Conservation (phyloP, 2,888 invertebrate species). For the Aelia acuminata region DNA sequence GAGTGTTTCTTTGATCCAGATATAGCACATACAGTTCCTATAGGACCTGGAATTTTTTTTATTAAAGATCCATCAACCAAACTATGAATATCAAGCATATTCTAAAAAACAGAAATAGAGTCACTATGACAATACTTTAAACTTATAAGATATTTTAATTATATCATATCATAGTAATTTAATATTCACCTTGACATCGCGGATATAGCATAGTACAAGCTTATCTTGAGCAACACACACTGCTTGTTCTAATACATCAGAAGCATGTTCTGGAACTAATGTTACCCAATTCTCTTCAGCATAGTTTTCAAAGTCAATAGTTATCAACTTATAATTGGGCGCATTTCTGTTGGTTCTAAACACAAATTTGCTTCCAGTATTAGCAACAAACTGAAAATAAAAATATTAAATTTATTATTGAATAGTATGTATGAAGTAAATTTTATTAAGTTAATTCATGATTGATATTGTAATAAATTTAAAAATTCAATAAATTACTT, state of each 20-base stretch:
- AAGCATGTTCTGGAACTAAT: conserved; percentile 85
- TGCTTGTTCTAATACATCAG: conserved; percentile 92
- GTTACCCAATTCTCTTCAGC: conserved; percentile 85
- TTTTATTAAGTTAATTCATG: background rate
- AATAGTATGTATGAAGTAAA: too few relatives aligned
- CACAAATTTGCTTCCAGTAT: conserved; percentile 79
- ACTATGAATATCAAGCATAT: conserved; percentile 85
- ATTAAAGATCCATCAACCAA: conserved; percentile 80
- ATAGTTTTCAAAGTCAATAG: conserved; percentile 83
- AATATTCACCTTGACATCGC: conserved; percentile 86
- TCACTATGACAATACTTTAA: conserved; percentile 22
- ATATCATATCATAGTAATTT: background rate
- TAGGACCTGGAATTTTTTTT: conserved; percentile 83
- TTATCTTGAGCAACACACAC: conserved; percentile 87
- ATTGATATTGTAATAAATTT: background rate
- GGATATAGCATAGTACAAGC: conserved; percentile 88
- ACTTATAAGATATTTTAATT: background rate
- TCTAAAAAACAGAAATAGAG: conserved; percentile 72
- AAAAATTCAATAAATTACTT: background rate
- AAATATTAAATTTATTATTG: too few relatives aligned
- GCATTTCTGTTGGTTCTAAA: conserved; percentile 95
- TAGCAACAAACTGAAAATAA: conserved; percentile 88
- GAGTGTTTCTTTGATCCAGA: conserved; percentile 87
- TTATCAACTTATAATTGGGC: conserved; percentile 90
- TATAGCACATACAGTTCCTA: conserved; percentile 89